These are phyloP conservation scores for Henricia sp. DNA, from an alignment of 53 echinoderm and acorn worm species.

Conservation along the genomic window DNA sequence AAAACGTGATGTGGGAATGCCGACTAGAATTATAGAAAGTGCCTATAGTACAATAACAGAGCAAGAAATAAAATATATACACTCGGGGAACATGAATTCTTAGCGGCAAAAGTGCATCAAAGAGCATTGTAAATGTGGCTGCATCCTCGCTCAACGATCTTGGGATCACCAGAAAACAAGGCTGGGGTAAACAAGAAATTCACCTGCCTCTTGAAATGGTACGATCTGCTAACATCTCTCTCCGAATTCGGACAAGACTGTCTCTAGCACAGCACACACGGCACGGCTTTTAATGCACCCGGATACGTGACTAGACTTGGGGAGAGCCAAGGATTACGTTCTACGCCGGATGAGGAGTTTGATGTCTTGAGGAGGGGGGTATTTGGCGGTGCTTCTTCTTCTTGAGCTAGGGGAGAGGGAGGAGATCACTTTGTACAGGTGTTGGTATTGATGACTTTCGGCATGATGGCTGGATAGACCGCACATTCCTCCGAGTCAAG, in stretches of 20 bases:
- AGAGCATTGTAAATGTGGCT: too few relatives aligned
- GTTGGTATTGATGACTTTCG: background rate
- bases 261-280: slow-evolving; percentile 16
- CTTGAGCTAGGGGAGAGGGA: background rate
- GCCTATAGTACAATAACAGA: too few relatives aligned
- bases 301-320: slow-evolving; percentile 35
- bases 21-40: too few relatives aligned
- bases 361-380: background rate
- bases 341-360: background rate
- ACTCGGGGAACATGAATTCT: too few relatives aligned
- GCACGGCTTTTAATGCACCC: slow-evolving; percentile 1
- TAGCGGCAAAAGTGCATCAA: too few relatives aligned
- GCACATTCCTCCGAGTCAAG: background rate
- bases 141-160: too few relatives aligned
- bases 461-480: background rate
- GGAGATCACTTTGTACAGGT: slow-evolving; percentile 33
- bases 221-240: slow-evolving; percentile 11
- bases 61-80: too few relatives aligned
- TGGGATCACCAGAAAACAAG: background rate
- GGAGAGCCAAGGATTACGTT: background rate
- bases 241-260: background rate
- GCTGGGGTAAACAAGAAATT: background rate
- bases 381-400: background rate
- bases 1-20: too few relatives aligned
- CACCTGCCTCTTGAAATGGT: slow-evolving; percentile 53